Conservation (phyloP, 2,113 vertebrate species). For the Dicaeum eximium region DNA sequence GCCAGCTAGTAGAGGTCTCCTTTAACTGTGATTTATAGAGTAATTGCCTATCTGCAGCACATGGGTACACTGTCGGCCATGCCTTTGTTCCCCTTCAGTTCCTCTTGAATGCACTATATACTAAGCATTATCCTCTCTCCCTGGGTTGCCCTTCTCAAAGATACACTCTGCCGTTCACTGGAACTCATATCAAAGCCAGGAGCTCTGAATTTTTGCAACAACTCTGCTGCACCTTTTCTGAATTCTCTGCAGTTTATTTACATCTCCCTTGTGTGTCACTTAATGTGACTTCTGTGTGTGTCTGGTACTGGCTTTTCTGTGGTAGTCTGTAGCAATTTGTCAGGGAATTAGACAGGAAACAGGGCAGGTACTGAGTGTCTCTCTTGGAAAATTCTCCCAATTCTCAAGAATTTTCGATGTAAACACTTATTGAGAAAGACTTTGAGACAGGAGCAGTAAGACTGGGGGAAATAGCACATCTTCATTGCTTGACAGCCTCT, state of each 20-base stretch:
- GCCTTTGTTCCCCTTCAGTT: slow-evolving; percentile 53
- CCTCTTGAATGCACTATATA: slow-evolving; percentile 42
- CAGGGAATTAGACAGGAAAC: neutral
- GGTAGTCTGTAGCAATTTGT: neutral
- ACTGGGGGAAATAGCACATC: neutral
- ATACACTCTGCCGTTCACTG: neutral
- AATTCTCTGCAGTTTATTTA: slow-evolving; percentile 11
- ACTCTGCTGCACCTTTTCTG: neutral
- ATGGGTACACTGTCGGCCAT: slow-evolving; percentile 46
- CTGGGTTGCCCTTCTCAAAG: slow-evolving; percentile 48
- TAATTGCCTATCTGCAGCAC: slow-evolving; percentile 60
- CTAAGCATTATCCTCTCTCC: slow-evolving; percentile 41
- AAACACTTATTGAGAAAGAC: neutral
- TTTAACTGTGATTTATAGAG: slow-evolving; percentile 58
- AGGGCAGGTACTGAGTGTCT: neutral
- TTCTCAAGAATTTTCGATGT: neutral
- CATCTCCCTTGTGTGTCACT: neutral
- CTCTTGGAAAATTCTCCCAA: neutral
- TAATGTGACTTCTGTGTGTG: neutral
- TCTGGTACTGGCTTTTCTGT: neutral
- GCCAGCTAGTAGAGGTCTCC: neutral
- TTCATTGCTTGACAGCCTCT: neutral
- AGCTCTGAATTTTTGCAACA: neutral
- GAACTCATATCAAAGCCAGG: neutral
- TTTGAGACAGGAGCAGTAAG: neutral